These are phyloP conservation scores for Aspiorhynchus laticeps DNA, from an alignment of 2,113 vertebrate species.

Conservation along the genomic window DNA sequence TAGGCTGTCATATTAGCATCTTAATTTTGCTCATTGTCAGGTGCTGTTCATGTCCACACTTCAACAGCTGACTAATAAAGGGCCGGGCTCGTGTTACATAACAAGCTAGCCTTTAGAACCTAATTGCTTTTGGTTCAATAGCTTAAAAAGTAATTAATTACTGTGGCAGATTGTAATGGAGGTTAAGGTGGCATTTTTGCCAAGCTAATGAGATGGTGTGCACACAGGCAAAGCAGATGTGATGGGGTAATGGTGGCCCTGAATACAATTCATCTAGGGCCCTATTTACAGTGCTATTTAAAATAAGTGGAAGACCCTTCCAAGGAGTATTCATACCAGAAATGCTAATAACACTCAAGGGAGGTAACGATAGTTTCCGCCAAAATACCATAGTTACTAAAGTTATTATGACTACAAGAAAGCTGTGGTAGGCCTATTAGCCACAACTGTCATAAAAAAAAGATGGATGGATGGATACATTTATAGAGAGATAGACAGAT, in stretches of 20 bases:
- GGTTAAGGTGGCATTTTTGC: constrained; percentile 77
- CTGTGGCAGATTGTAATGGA: constrained; percentile 72
- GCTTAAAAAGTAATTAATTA: constrained; percentile 83
- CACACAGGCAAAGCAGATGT: constrained; percentile 66
- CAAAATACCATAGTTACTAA: constrained; percentile 51
- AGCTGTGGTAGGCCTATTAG: constrained; percentile 31
- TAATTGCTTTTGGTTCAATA: constrained; percentile 79
- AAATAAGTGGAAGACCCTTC: constrained; percentile 61
- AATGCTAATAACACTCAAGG: constrained; percentile 72
- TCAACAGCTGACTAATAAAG: constrained; percentile 75
- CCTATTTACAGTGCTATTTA: constrained; percentile 59
- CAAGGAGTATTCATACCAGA: constrained; percentile 59
- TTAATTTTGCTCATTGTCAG: constrained; percentile 73
- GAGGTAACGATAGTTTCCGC: constrained; percentile 49
- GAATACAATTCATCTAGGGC: constrained; percentile 64
- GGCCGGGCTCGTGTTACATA: constrained; percentile 70
- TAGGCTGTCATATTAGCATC: constrained; percentile 69
- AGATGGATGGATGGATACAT: neutral
- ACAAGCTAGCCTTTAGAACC: constrained; percentile 77
- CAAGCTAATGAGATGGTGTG: constrained; percentile 76
- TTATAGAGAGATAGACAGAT: too few relatives aligned
- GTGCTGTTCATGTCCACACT: constrained; percentile 71
- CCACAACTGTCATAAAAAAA: neutral
- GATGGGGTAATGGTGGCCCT: constrained; percentile 74
- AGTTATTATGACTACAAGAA: constrained; percentile 13